phyloP scores from a whole-genome alignment of 2,797 vertebrate species.

The Erethizon dorsatum region DNA sequence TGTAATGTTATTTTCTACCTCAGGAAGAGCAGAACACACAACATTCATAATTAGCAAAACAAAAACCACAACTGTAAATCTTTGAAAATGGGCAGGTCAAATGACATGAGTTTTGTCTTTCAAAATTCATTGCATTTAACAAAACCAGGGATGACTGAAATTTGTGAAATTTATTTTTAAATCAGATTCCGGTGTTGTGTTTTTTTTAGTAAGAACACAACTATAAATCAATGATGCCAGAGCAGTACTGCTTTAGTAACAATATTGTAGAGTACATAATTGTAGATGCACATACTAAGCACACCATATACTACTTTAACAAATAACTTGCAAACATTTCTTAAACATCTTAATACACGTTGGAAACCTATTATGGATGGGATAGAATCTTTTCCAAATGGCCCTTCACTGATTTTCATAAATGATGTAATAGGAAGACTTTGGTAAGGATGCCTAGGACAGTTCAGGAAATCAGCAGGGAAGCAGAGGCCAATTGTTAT shows the following conservation, averaged over 20 bases:
- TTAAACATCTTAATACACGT: neutral
- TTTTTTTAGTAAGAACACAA: neutral
- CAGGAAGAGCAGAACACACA: constrained; percentile 18
- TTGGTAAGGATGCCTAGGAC: neutral
- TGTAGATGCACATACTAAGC: neutral
- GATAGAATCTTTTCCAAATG: neutral
- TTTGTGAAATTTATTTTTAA: constrained; percentile 27
- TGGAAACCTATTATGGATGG: neutral
- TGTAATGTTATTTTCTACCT: neutral
- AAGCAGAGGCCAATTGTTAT: neutral
- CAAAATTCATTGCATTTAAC: neutral
- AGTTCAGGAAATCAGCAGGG: neutral
- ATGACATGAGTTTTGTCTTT: neutral
- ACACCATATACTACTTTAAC: neutral
- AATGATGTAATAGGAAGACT: neutral
- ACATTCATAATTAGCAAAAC: constrained; percentile 43
- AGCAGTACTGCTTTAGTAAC: neutral
- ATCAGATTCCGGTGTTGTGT: neutral
- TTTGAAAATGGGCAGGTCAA: neutral
- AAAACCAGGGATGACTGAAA: neutral
- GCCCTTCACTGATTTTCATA: neutral
- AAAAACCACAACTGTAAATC: neutral
- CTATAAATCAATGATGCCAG: neutral
- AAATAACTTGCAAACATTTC: constrained; percentile 10
- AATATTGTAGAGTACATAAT: neutral